phyloP scores from a whole-genome alignment of 2,888 invertebrate species.

The Odontocerum albicorne region DNA sequence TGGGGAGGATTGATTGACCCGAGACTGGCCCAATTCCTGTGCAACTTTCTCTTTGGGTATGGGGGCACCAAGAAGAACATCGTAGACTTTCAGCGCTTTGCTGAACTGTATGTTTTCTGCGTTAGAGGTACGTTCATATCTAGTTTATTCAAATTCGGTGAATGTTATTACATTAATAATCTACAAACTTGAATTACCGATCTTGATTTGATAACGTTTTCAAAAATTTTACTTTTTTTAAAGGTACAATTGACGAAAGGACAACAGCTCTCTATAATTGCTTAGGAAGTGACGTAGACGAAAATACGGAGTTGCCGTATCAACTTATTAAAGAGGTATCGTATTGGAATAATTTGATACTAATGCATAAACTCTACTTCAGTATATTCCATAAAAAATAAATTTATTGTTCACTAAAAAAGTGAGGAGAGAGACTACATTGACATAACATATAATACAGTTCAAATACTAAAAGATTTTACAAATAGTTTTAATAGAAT shows the following conservation, averaged over 20 bases:
- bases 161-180: too few species aligned
- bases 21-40: conserved; percentile 65
- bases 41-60: conserved; percentile 67
- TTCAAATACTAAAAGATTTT: too few species aligned
- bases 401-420: too few species aligned
- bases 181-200: too few species aligned
- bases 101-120: conserved; percentile 69
- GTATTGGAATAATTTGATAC: too few species aligned
- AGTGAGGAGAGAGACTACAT: too few species aligned
- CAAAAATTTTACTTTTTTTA: conserved; percentile 9
- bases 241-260: conserved; percentile 65
- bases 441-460: too few species aligned
- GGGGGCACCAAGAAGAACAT: conserved; percentile 53
- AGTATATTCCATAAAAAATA: too few species aligned
- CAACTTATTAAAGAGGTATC: conserved; percentile 66
- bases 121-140: conserved; percentile 56
- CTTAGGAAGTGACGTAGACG: conserved; percentile 57
- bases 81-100: conserved; percentile 65
- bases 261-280: conserved; percentile 60
- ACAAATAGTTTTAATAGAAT: too few species aligned
- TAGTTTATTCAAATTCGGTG: too few species aligned
- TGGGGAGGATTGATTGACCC: conserved; percentile 72
- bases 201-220: too few species aligned
- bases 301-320: conserved; percentile 59
- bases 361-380: too few species aligned